Percentiles rank a stretch among this genome's conserved stretches.
Conservation (phyloP, 30 jellyfish, hydroid and myxozoan genomes). For the Hydractinia symbiolongicarpus region DNA sequence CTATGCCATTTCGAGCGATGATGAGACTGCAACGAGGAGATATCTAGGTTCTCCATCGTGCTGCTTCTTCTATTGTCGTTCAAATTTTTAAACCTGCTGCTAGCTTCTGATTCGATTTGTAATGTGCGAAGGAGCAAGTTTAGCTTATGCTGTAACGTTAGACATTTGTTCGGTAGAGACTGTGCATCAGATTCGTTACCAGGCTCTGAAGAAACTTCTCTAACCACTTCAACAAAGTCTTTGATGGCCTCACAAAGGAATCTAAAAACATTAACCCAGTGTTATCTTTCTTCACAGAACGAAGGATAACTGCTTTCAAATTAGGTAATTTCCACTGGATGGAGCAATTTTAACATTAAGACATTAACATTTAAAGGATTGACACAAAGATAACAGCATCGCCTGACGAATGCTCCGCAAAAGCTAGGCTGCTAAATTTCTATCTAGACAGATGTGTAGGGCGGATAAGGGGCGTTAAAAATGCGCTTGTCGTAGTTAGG, state of each 20-base stretch:
- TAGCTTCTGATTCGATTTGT: slow-evolving; percentile 84
- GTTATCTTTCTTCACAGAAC: too few relatives aligned
- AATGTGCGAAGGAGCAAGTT: slow-evolving; percentile 69
- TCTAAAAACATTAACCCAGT: slow-evolving; percentile 15
- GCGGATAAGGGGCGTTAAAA: too few relatives aligned
- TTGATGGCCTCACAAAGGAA: slow-evolving; percentile 71
- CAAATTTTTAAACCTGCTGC: slow-evolving; percentile 19
- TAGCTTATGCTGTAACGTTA: slow-evolving; percentile 63
- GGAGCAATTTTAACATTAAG: too few relatives aligned
- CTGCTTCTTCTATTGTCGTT: slow-evolving; percentile 45
- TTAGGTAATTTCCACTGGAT: too few relatives aligned
- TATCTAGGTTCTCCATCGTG: slow-evolving; percentile 59
- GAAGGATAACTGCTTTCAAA: too few relatives aligned
- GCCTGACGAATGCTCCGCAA: too few relatives aligned
- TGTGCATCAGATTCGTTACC: slow-evolving; percentile 53
- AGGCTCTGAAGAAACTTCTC: slow-evolving; percentile 41
- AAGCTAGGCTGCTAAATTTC: too few relatives aligned
- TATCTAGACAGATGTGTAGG: too few relatives aligned
- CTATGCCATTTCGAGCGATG: slow-evolving; percentile 25
- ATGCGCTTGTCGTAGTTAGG: too few relatives aligned
- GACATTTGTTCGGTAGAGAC: slow-evolving; percentile 57
- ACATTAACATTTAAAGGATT: too few relatives aligned
- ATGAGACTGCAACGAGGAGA: not conserved
- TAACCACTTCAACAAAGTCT: slow-evolving; percentile 83
- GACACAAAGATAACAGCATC: too few relatives aligned